Evolutionary conservation across 2,113 vertebrate species (phyloP).

Genomic region (Indri indri): DNA sequence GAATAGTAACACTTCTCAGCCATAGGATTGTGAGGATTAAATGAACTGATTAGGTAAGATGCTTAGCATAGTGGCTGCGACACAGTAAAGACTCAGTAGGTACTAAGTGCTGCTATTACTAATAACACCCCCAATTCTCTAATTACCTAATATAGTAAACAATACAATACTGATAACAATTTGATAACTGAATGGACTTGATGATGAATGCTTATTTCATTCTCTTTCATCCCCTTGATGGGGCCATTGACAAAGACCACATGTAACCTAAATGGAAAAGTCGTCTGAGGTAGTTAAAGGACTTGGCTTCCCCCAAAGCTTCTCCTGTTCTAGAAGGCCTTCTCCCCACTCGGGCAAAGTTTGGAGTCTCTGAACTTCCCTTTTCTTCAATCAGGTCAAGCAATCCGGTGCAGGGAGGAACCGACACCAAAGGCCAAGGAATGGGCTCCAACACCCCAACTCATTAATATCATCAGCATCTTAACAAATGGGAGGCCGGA

Average conservation of each 20-base stretch:
- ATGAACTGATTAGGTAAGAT: background rate
- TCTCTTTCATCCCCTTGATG: background rate
- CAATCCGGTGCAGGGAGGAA: conserved; percentile 70
- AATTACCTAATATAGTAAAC: background rate
- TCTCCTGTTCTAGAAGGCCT: conserved; percentile 35
- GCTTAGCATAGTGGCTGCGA: background rate
- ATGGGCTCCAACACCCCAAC: conserved; percentile 76
- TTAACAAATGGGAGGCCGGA: conserved; percentile 88
- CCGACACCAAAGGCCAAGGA: conserved; percentile 75
- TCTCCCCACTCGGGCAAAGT: conserved; percentile 50
- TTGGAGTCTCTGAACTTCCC: conserved; percentile 61
- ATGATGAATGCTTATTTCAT: background rate
- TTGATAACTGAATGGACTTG: background rate
- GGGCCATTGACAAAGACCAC: background rate
- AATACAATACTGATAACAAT: background rate
- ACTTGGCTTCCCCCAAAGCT: background rate
- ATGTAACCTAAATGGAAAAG: background rate
- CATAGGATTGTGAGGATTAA: background rate
- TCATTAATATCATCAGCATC: conserved; percentile 85
- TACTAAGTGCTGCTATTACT: background rate
- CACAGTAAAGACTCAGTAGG: background rate
- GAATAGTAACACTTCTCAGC: background rate
- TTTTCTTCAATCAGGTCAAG: conserved; percentile 80
- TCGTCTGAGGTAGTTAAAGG: background rate
- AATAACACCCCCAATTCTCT: background rate